phyloP scores from a whole-genome alignment of 2,797 vertebrate species.

The Cuniculus paca region DNA sequence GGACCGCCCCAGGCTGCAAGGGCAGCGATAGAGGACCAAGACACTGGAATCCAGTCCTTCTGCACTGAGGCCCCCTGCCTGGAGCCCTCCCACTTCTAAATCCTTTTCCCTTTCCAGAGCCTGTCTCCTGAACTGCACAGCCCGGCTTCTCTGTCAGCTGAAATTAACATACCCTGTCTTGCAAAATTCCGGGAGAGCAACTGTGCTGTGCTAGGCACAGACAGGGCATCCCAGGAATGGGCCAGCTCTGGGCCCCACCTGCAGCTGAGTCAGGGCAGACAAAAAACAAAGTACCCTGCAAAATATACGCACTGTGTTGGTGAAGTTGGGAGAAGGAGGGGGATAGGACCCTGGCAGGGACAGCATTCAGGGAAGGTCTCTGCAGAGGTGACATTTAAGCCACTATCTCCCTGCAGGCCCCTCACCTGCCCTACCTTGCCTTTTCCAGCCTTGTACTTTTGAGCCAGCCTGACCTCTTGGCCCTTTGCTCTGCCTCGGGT shows the following conservation, averaged over 20 bases:
- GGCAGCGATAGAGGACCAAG: neutral
- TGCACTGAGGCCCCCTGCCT: neutral
- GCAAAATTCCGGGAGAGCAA: neutral
- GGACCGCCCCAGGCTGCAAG: neutral
- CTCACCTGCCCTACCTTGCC: neutral
- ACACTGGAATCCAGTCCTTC: neutral
- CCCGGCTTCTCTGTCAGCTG: neutral
- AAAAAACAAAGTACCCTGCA: neutral
- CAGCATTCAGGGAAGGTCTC: neutral
- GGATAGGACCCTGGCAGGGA: fast-evolving
- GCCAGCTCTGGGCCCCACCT: neutral
- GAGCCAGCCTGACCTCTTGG: constrained; percentile 43
- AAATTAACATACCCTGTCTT: neutral
- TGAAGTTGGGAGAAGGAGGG: neutral
- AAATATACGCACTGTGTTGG: fast-evolving
- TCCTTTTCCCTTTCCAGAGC: neutral
- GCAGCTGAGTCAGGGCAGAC: fast-evolving
- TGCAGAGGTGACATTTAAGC: neutral
- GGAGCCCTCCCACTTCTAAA: neutral
- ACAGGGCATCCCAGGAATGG: too few species aligned
- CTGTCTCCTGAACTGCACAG: neutral
- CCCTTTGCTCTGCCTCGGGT: neutral
- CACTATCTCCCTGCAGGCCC: neutral
- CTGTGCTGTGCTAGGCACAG: too few species aligned
- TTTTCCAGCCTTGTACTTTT: constrained; percentile 12